phyloP scores from a whole-genome alignment of 2,888 invertebrate species.

The Metellina segmentata region DNA sequence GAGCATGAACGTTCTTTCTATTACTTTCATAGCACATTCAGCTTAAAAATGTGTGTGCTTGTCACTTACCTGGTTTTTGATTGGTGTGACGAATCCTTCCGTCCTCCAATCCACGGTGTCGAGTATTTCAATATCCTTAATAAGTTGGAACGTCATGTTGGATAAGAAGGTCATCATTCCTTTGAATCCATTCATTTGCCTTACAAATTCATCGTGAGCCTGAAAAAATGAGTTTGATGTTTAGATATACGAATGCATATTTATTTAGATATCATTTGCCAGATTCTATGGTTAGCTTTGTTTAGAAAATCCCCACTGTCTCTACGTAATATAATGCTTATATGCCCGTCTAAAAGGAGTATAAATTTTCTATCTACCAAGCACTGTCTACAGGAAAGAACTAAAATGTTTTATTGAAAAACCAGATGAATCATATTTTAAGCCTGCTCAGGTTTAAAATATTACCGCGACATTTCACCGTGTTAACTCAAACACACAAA shows the following conservation, averaged over 20 bases:
- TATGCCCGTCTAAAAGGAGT: too few species aligned
- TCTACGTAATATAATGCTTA: background rate
- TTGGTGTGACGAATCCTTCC: slow-evolving; percentile 79
- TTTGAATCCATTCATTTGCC: slow-evolving; percentile 40
- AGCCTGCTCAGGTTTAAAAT: too few species aligned
- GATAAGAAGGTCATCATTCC: background rate
- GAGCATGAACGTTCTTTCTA: too few species aligned
- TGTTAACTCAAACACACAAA: too few species aligned
- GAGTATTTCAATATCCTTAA: slow-evolving; percentile 12
- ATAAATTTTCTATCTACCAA: too few species aligned
- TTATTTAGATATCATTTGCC: too few species aligned
- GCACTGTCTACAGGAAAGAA: too few species aligned
- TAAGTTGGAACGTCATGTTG: slow-evolving; percentile 11
- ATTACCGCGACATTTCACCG: too few species aligned
- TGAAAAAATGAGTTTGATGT: background rate
- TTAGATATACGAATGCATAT: background rate
- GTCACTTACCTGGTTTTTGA: slow-evolving; percentile 79
- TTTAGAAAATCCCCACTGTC: background rate
- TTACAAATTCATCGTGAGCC: slow-evolving; percentile 54
- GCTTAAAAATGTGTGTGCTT: too few species aligned
- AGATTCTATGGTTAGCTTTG: background rate
- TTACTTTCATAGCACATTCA: too few species aligned
- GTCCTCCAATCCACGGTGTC: slow-evolving; percentile 79
- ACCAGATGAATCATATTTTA: too few species aligned
- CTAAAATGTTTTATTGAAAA: too few species aligned